Conservation (phyloP, 2,888 invertebrate species). For the Lottia scabra region DNA sequence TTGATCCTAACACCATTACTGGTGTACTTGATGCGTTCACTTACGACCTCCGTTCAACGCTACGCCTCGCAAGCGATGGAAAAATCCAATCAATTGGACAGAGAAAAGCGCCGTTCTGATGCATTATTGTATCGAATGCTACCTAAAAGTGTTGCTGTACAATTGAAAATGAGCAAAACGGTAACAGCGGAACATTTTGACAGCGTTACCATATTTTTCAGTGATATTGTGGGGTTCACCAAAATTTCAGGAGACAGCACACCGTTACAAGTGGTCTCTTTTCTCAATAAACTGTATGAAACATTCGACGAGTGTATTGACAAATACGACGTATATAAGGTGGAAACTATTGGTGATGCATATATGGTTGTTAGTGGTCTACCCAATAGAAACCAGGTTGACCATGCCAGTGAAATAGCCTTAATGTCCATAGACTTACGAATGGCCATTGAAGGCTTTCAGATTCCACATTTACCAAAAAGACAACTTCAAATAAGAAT, state of each 20-base stretch:
- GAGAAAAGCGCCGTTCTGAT: constrained; percentile 62
- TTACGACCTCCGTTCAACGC: constrained; percentile 34
- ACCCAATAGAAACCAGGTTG: constrained; percentile 48
- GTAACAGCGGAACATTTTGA: constrained; percentile 56
- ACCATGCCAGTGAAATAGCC: constrained; percentile 55
- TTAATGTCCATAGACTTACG: constrained; percentile 54
- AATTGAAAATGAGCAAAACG: constrained; percentile 57
- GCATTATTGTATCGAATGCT: constrained; percentile 64
- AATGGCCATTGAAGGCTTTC: constrained; percentile 43
- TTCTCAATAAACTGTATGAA: constrained; percentile 55
- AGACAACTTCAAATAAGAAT: constrained; percentile 50
- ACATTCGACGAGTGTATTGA: constrained; percentile 54
- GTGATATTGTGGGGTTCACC: constrained; percentile 62
- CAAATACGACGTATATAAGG: constrained; percentile 57
- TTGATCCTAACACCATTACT: constrained; percentile 27
- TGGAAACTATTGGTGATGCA: constrained; percentile 58
- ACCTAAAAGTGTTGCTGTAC: constrained; percentile 63
- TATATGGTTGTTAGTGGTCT: constrained; percentile 58
- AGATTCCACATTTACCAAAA: constrained; percentile 56
- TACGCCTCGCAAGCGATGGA: constrained; percentile 34
- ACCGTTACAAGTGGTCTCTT: constrained; percentile 56
- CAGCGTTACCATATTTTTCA: constrained; percentile 59
- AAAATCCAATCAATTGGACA: constrained; percentile 45
- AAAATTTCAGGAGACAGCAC: constrained; percentile 54
- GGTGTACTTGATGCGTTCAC: constrained; percentile 27